These are phyloP conservation scores for Silurus aristotelis DNA, from an alignment of 2,797 vertebrate species.

Conservation along the genomic window DNA sequence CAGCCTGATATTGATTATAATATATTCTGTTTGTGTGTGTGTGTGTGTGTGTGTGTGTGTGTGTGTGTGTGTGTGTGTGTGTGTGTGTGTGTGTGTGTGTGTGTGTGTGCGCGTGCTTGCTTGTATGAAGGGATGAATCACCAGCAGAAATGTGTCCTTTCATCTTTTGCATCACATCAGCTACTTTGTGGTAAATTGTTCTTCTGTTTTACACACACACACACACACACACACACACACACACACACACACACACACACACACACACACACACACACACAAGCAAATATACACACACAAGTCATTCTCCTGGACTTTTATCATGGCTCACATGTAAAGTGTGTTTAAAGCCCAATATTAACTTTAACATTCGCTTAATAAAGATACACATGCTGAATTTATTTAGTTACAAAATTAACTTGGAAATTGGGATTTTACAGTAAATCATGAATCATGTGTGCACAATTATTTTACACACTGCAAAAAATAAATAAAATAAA, in stretches of 20 bases:
- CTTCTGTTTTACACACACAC: not conserved
- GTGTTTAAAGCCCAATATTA: not conserved
- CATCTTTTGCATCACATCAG: constrained; percentile 24
- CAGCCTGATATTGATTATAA: not conserved
- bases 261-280: too few relatives aligned
- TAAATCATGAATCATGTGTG: not conserved
- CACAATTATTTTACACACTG: not conserved
- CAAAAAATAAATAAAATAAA: too few relatives aligned
- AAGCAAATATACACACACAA: too few relatives aligned
- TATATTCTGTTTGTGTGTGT: too few relatives aligned
- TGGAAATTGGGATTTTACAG: not conserved
- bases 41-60: too few relatives aligned
- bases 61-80: too few relatives aligned
- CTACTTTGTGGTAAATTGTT: not conserved
- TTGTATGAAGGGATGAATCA: constrained; percentile 25
- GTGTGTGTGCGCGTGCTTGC: not conserved
- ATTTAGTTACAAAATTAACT: not conserved
- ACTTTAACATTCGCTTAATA: not conserved
- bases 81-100: not conserved
- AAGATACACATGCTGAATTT: not conserved
- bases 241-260: not conserved
- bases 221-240: not conserved
- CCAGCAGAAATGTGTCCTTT: not conserved
- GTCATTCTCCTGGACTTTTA: not conserved
- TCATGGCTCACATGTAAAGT: too few relatives aligned